Evolutionary conservation across 2,797 vertebrate species (phyloP).

Genomic region (Notolepis coatsorum): DNA sequence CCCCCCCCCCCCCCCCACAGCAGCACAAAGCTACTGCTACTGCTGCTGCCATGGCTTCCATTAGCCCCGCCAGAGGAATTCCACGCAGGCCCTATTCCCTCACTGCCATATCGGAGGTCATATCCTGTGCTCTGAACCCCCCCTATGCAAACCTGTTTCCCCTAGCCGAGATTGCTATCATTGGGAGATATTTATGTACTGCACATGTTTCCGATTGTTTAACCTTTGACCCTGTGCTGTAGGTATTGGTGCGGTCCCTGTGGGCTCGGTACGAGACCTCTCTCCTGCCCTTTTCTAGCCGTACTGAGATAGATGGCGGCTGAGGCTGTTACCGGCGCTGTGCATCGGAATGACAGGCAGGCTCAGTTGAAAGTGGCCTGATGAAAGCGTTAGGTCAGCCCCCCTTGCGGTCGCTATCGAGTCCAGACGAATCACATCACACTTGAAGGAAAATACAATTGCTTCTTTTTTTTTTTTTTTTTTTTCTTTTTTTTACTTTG

Average conservation of each 20-base stretch:
- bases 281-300: constrained; percentile 55
- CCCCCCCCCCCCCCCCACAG: constrained; percentile 31
- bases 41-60: constrained; percentile 58
- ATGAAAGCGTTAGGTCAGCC: constrained; percentile 43
- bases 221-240: constrained; percentile 75
- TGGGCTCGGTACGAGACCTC: constrained; percentile 51
- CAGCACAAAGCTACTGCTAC: constrained; percentile 48
- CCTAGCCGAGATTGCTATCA: constrained; percentile 66
- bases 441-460: constrained; percentile 11
- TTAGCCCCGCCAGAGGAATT: constrained; percentile 58
- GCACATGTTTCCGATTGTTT: constrained; percentile 80
- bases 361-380: constrained; percentile 48
- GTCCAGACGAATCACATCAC: constrained; percentile 29
- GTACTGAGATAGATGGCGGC: constrained; percentile 49
- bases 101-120: constrained; percentile 62
- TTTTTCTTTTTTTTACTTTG: background rate
- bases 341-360: constrained; percentile 61
- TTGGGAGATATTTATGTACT: constrained; percentile 72
- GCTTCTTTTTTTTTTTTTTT: background rate
- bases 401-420: constrained; percentile 37
- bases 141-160: constrained; percentile 62
- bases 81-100: constrained; percentile 45
- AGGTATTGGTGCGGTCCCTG: constrained; percentile 54
- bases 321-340: constrained; percentile 50
- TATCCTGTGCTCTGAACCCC: constrained; percentile 55